Conservation (phyloP, 2,113 vertebrate genomes). For the Esox niger region DNA sequence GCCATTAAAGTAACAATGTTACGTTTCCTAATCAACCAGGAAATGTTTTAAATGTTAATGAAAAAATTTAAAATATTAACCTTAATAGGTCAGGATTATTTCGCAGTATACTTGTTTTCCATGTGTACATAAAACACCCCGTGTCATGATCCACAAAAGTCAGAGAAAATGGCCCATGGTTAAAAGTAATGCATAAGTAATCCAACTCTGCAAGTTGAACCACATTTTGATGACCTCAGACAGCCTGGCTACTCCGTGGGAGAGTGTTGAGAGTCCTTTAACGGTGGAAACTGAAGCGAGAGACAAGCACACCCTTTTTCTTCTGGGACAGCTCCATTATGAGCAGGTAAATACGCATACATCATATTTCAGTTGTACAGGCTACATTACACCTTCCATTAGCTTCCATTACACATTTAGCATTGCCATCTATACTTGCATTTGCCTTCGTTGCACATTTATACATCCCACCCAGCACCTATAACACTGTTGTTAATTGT, state of each 20-base stretch:
- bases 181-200: not conserved
- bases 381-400: too few species aligned
- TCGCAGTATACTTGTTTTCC: not conserved
- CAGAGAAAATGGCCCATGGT: not conserved
- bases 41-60: too few species aligned
- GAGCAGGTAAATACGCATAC: constrained; percentile 66
- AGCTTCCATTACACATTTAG: too few species aligned
- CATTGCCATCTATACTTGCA: too few species aligned
- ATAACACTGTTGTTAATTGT: too few species aligned
- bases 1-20: too few species aligned
- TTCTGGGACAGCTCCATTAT: constrained; percentile 76
- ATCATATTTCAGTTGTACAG: not conserved
- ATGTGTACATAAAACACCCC: too few species aligned
- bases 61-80: too few species aligned
- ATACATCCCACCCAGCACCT: too few species aligned
- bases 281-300: constrained; percentile 44
- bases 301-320: constrained; percentile 65
- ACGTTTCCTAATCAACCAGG: too few species aligned
- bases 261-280: constrained; percentile 47
- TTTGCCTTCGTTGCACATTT: too few species aligned
- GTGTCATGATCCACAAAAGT: not conserved
- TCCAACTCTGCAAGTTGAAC: too few species aligned
- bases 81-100: not conserved
- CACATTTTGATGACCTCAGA: not conserved
- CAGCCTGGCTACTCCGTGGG: constrained; percentile 24